Conservation (phyloP, 2,797 vertebrate species). For the Enteromius treurensis region DNA sequence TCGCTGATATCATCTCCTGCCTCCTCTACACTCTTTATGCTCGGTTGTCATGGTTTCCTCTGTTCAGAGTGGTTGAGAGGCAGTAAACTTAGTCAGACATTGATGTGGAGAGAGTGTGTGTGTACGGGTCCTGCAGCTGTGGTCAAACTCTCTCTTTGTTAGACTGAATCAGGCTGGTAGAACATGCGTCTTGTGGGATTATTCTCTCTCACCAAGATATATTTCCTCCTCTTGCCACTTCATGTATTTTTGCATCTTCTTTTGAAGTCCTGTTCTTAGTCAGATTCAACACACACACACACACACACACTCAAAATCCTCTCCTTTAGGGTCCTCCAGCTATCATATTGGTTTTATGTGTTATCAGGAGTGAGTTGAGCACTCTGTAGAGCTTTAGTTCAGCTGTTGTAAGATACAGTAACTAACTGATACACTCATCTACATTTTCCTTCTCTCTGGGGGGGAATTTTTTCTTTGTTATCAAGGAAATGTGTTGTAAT, state of each 20-base stretch:
- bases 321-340: background rate
- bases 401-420: background rate
- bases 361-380: background rate
- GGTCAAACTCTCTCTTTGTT: slow-evolving; percentile 16
- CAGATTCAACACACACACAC: background rate
- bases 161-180: slow-evolving; percentile 4
- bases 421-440: background rate
- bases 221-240: slow-evolving; percentile 1
- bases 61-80: slow-evolving; percentile 20
- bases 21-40: slow-evolving; percentile 10
- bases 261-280: background rate
- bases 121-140: slow-evolving; percentile 19
- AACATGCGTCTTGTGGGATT: slow-evolving; percentile 3
- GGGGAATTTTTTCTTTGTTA: background rate
- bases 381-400: background rate
- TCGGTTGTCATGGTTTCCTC: slow-evolving; percentile 44
- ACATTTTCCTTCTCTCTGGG: background rate
- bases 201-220: slow-evolving; percentile 22
- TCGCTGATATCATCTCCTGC: slow-evolving; percentile 25
- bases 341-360: background rate
- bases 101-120: slow-evolving; percentile 20
- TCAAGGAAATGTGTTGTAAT: background rate
- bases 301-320: background rate
- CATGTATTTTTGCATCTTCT: background rate
- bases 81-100: slow-evolving; percentile 28